Evolutionary conservation across 2,113 vertebrate species (phyloP).

Genomic region (Tringa solitaria): DNA sequence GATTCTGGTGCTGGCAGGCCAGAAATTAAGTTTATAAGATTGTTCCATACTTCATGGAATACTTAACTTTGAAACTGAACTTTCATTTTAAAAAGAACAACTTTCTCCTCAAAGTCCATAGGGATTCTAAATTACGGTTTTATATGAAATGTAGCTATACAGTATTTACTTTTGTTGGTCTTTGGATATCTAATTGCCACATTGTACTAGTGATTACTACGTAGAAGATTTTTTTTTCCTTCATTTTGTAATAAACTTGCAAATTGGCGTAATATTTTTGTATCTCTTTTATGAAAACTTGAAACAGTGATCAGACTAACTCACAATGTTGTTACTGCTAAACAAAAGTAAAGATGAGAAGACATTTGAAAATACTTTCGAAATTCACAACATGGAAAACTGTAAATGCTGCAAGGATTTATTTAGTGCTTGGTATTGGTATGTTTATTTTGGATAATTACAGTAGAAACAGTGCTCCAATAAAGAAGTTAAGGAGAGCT

Average conservation of each 20-base stretch:
- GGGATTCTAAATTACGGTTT: not conserved
- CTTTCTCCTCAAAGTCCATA: not conserved
- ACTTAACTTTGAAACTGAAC: not conserved
- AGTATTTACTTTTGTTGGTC: not conserved
- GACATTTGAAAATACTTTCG: not conserved
- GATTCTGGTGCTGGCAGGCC: not conserved
- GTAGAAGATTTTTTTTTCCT: not conserved
- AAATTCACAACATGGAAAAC: not conserved
- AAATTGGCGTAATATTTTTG: not conserved
- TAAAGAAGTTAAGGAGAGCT: not conserved
- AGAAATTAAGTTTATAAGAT: not conserved
- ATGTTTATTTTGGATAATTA: not conserved
- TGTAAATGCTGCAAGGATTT: not conserved
- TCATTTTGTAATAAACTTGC: not conserved
- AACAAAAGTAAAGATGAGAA: not conserved
- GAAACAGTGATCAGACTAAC: not conserved
- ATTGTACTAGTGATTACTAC: not conserved
- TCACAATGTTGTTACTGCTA: not conserved
- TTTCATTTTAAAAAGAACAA: not conserved
- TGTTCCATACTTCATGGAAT: not conserved
- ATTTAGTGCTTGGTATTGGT: not conserved
- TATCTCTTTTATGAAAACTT: not conserved
- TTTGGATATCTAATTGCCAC: not conserved
- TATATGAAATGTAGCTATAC: not conserved
- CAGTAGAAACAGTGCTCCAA: not conserved